Base-by-base conservation (phyloP, 2,888 invertebrate genomes). In the Margaritifera margaritifera region DNA sequence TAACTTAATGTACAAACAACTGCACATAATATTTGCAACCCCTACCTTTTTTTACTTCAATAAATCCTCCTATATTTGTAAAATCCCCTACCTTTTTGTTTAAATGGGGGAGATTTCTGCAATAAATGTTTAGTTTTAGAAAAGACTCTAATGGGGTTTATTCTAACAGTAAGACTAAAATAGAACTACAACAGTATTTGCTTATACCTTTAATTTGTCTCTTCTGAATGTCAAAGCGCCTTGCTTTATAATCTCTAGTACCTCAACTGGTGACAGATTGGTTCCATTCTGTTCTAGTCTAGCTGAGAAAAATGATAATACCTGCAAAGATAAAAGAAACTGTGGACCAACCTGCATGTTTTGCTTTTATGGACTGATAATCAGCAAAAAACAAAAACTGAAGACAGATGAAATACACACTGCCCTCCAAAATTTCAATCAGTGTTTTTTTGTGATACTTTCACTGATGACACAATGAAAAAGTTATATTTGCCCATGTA, bases 221-320 rank as follows among this genome's bases (percentile, higher is more conserved):
- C 94, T 95, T 59, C 97, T 95, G 96, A 98, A 99, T 89, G 96
- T 95, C 77, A 94, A 94, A 1, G 96, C 95, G 4, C 97, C 97
- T 85, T 96, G 95, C 85, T 95, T 94, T 87, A 99, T 97, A 54
- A 95, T 94, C 71, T 93, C 93, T 71, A 97, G 91, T 2, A 99
- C 97, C 88, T 97, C 95, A 51, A 92, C 92, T 0, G 97, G 97
- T 42, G 97, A 96, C 19, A 96, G 90, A 83, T 94, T 94, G 90
- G 78, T 92, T 89, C 84, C 84, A 25, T 81, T 75, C 58, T 81
- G 79, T 59, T 92, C 93, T 72, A 94, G 89, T 84, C 93, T 91
- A 62, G 92, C 91, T 0, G 94, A 93, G 88, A 94, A 95, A 87
- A 93, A 94, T 66, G 92, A 92, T 25, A 94, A 93, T 15, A 93